Conservation (phyloP, 2,113 vertebrate genomes). For the Elachura formosa region DNA sequence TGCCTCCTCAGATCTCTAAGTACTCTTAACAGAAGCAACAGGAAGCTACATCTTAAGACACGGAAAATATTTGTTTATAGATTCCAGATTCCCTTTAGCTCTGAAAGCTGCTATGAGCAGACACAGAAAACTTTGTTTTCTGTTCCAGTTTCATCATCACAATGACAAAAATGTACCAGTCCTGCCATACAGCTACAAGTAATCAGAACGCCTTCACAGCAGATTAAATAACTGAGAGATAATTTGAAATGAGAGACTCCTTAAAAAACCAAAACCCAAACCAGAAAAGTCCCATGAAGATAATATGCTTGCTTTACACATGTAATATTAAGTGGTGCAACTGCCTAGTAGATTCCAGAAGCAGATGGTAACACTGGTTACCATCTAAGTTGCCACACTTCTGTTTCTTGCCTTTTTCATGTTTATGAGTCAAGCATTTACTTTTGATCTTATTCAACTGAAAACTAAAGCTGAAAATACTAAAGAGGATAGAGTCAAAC, state of each 20-base stretch:
- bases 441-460: neutral
- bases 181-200: neutral
- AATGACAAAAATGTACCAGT: constrained; percentile 24
- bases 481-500: neutral
- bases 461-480: neutral
- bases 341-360: neutral
- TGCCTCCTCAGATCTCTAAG: neutral
- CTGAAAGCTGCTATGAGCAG: neutral
- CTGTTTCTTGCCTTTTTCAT: neutral
- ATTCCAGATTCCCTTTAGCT: neutral
- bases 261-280: constrained; percentile 15
- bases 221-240: neutral
- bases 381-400: neutral
- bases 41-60: constrained; percentile 19
- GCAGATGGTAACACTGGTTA: neutral
- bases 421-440: neutral
- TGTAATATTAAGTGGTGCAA: neutral
- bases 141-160: constrained; percentile 25
- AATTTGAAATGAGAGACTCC: neutral
- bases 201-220: neutral
- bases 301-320: neutral
- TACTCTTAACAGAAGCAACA: neutral
- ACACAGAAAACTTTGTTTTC: constrained; percentile 1
- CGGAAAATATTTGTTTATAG: constrained; percentile 22
- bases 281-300: neutral